Evolutionary conservation across 1,140 invertebrate species (phyloP).

Genomic region (Aphidius ervi): DNA sequence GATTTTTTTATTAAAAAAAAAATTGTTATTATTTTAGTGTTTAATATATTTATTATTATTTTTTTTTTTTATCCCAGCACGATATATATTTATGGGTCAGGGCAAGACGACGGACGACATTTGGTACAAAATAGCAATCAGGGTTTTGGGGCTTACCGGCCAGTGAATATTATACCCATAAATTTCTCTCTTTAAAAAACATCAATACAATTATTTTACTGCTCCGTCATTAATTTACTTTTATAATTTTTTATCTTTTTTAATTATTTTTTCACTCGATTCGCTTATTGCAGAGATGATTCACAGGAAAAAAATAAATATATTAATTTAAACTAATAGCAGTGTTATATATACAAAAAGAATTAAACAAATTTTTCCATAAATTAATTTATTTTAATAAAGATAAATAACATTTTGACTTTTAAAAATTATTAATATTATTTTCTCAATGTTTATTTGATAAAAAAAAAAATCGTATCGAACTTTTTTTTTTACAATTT

Average conservation of each 20-base stretch:
- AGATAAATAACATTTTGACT: background rate
- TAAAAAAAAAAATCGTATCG: background rate
- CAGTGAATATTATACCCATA: slow-evolving; percentile 33
- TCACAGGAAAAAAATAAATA: slow-evolving; percentile 12
- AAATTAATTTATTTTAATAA: slow-evolving; percentile 3
- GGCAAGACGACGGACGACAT: slow-evolving; percentile 13
- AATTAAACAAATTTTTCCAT: background rate
- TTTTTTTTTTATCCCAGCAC: no score
- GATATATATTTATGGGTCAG: background rate
- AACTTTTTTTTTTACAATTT: background rate
- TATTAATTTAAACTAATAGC: slow-evolving; percentile 2
- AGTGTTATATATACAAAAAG: background rate
- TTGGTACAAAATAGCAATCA: slow-evolving; percentile 18
- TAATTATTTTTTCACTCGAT: slow-evolving; percentile 18
- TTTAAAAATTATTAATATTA: slow-evolving; percentile 7
- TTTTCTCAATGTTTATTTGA: background rate
- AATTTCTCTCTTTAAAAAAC: slow-evolving; percentile 43
- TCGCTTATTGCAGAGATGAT: slow-evolving; percentile 14
- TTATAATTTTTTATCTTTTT: slow-evolving; percentile 9
- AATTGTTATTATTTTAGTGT: no score
- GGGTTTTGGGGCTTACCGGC: slow-evolving; percentile 19
- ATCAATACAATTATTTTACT: slow-evolving; percentile 35
- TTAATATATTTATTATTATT: no score
- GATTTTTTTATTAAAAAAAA: background rate
- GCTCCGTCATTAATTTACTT: slow-evolving; percentile 2